Conservation (phyloP, 2,888 invertebrate species). For the Chloromyia formosa region DNA sequence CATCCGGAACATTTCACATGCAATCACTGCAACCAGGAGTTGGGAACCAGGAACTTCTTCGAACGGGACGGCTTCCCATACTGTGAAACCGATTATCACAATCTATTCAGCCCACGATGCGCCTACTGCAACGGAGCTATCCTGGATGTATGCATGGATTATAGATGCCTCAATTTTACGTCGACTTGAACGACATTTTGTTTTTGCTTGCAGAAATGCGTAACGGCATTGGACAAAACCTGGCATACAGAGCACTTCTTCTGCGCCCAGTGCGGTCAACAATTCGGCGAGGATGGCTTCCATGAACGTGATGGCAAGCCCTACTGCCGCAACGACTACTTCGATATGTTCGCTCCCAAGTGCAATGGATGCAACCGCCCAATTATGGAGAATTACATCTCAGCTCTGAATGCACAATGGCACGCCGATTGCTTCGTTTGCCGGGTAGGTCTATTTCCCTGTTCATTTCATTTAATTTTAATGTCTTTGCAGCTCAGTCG, state of each 20-base stretch:
- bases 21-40: constrained; percentile 94
- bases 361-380: constrained; percentile 96
- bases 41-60: constrained; percentile 98
- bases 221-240: constrained; percentile 95
- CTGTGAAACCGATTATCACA: constrained; percentile 98
- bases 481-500: constrained; percentile 43
- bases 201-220: constrained; percentile 87
- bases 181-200: constrained; percentile 73
- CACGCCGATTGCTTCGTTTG: constrained; percentile 99
- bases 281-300: constrained; percentile 97
- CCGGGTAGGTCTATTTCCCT: constrained; percentile 80
- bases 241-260: constrained; percentile 99
- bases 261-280: constrained; percentile 96
- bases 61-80: constrained; percentile 96
- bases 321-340: constrained; percentile 95
- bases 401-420: constrained; percentile 97
- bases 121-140: constrained; percentile 99
- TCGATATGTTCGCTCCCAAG: constrained; percentile 97
- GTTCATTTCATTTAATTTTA: background rate
- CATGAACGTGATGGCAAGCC: constrained; percentile 96
- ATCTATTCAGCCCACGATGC: constrained; percentile 97
- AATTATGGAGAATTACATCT: constrained; percentile 98
- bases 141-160: constrained; percentile 79
- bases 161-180: constrained; percentile 36
- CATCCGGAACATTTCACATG: constrained; percentile 99